A percentile compares a stretch with the other conserved stretches of the same genome.
phyloP scores from a whole-genome alignment of 1,140 invertebrate species.

The Drosophila paulistorum region DNA sequence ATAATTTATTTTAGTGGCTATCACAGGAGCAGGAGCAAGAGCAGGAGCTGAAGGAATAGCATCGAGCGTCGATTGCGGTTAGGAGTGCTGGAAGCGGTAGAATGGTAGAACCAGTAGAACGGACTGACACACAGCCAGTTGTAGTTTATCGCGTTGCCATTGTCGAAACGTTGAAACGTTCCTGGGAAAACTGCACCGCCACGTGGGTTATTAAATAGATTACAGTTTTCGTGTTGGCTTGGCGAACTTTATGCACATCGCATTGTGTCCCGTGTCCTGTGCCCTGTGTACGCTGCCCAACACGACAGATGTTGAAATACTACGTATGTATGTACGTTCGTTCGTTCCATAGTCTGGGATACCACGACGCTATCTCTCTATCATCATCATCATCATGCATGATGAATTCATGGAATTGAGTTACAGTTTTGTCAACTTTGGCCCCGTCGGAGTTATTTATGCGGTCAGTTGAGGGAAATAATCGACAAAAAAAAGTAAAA shows the following conservation, averaged over 20 bases:
- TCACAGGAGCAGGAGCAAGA: neutral
- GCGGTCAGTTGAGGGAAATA: constrained; percentile 12
- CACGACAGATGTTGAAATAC: neutral
- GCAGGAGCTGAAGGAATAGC: neutral
- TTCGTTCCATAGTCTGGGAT: constrained; percentile 15
- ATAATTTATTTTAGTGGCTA: constrained; percentile 48
- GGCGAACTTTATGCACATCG: constrained; percentile 49
- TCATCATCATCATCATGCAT: constrained; percentile 51
- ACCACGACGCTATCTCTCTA: constrained; percentile 9
- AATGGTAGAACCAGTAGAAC: neutral
- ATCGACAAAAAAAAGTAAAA: neutral
- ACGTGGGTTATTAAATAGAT: constrained; percentile 78
- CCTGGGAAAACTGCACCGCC: constrained; percentile 31
- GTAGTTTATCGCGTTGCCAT: constrained; percentile 56
- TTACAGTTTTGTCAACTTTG: constrained; percentile 61
- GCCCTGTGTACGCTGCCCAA: neutral
- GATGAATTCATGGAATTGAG: constrained; percentile 59
- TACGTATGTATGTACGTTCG: neutral
- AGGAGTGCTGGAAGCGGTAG: neutral
- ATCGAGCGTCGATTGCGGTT: neutral
- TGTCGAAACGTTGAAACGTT: constrained; percentile 34
- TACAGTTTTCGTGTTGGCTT: constrained; percentile 59
- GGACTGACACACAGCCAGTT: constrained; percentile 28
- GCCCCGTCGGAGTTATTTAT: constrained; percentile 36
- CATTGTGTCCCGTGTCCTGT: constrained; percentile 7